Conservation (phyloP, 2,888 invertebrate genomes). For the Himalopsyche kuldschensis region DNA sequence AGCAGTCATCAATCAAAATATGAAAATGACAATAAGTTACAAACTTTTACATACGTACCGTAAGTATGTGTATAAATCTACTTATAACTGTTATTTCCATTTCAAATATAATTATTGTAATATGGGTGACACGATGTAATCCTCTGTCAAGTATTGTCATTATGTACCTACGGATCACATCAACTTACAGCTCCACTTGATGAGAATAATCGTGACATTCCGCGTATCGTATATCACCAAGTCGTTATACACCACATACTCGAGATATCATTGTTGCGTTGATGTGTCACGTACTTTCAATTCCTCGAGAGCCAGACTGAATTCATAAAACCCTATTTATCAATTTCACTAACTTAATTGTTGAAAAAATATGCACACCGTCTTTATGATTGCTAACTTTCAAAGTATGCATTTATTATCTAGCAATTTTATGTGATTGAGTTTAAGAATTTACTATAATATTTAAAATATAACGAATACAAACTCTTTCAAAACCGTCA, state of each 20-base stretch:
- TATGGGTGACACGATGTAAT: neutral
- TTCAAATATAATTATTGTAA: neutral
- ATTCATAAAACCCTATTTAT: neutral
- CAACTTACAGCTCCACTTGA: neutral
- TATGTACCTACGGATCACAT: neutral
- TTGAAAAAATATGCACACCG: too few species aligned
- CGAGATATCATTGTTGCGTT: neutral
- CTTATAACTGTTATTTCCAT: neutral
- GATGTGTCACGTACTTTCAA: neutral
- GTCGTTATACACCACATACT: neutral
- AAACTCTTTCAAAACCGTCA: too few species aligned
- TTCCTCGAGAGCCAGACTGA: neutral
- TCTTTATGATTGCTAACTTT: too few species aligned
- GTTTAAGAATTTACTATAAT: too few species aligned
- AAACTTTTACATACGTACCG: too few species aligned
- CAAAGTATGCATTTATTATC: too few species aligned
- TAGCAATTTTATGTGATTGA: too few species aligned
- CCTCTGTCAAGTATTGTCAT: neutral
- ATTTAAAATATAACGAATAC: too few species aligned
- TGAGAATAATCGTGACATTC: neutral
- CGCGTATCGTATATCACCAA: neutral
- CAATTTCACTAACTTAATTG: neutral
- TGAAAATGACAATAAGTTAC: too few species aligned
- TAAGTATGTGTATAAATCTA: neutral
- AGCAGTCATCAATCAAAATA: too few species aligned